Base-by-base conservation (phyloP, 2,888 invertebrate genomes). In the Tineola bisselliella region DNA sequence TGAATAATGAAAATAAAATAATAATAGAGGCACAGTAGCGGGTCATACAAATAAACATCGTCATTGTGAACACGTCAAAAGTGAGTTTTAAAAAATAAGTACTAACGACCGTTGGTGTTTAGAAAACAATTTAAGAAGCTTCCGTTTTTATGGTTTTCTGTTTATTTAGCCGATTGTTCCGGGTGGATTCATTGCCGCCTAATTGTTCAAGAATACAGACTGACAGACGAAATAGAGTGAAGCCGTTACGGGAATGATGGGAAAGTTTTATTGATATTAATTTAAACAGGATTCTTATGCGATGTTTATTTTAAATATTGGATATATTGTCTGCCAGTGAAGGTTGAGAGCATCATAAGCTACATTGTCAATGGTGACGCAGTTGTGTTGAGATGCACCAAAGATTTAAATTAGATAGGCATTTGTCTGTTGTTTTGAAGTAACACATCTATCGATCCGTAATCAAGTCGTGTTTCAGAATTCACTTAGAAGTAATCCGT, bases 71-170 rank as follows among this genome's bases (percentile, higher is more conserved):
- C 62, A 64, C 69, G 66, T 77, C 78, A 76, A 65, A 67, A 62
- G 67, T 70, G 70, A 71, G 74, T 74, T 68, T 66, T 69, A 69
- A 72, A 71, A 67, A 72, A 25, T 4, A 52, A 18, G 56, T 67
- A 71, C 73, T 79, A 80, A 77, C 81, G 80, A 79, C 72, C 73
- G 62, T 68, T 48, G 73, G 74, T 83, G 84, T 84, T 84, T 80
- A 79, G 75, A 82, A 84, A 84, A 86, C 83, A 84, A 75, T 81
- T 77, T 77, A 78, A 80, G 78, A 77, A 74, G 84, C 84, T 84
- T 81, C 86, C 84, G 84, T 84, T 83, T 79, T 69, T 44, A 60
- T 60, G 60, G 60, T 30, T 8, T 60, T 66, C 66, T 71, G 78
- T 82, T 80, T 81, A 79, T 78, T 79, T 77, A 77, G 69, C 68